Conservation (phyloP, 2,797 vertebrate genomes). For the Sebastiscus albofasciatus region DNA sequence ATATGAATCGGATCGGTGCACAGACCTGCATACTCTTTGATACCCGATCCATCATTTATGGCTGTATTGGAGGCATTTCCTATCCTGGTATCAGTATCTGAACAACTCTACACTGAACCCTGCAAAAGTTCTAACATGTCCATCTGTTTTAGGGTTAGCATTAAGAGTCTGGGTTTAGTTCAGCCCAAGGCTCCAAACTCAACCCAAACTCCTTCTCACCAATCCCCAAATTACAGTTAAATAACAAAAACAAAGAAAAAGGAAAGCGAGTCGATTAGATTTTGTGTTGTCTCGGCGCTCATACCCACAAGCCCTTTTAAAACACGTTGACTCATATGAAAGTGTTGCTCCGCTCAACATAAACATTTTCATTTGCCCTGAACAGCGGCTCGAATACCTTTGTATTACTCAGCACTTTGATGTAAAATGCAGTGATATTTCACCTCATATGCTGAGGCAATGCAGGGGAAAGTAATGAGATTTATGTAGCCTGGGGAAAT, state of each 20-base stretch:
- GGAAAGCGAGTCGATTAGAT: neutral
- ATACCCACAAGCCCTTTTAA: conserved; percentile 13
- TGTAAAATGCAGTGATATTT: conserved; percentile 66
- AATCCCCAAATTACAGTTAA: neutral
- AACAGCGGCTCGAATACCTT: conserved; percentile 45
- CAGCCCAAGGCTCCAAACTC: neutral
- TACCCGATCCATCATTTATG: no score
- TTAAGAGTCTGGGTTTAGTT: neutral
- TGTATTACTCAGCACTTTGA: conserved; percentile 73
- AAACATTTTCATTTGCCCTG: conserved; percentile 66
- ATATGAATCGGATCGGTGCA: rapidly evolving
- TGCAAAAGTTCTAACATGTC: neutral
- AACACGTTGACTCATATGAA: conserved; percentile 43
- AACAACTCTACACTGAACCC: neutral
- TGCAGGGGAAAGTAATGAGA: conserved; percentile 65
- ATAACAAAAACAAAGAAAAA: neutral
- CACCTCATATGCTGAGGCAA: conserved; percentile 50
- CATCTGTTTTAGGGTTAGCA: neutral
- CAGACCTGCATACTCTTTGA: no score
- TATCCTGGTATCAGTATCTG: neutral
- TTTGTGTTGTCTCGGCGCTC: neutral
- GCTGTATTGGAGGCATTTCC: no score
- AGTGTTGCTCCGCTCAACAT: conserved; percentile 40
- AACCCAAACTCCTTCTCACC: neutral
- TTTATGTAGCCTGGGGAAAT: conserved; percentile 58